Evolutionary conservation across 2,888 invertebrate genomes (phyloP).

Genomic region (Prosapia bicincta): DNA sequence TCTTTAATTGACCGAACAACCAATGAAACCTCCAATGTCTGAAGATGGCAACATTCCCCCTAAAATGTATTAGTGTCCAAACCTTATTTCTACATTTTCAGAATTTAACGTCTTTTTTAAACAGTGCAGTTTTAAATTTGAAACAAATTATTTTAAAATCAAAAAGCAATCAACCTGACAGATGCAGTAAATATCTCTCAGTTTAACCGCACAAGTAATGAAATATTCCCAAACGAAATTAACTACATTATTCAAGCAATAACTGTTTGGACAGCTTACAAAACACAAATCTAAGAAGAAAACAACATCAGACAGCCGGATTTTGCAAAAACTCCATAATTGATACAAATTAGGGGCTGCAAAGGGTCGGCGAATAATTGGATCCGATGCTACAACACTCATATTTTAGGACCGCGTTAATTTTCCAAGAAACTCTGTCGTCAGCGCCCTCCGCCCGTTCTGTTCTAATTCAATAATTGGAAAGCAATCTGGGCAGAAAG

Average conservation of each 20-base stretch:
- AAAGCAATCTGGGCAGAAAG: conserved; percentile 13
- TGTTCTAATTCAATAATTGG: conserved; percentile 15
- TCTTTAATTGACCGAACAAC: no score
- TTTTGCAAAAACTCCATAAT: not conserved
- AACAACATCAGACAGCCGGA: not conserved
- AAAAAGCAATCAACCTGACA: no score
- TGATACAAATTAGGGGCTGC: conserved; percentile 9
- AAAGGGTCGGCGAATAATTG: not conserved
- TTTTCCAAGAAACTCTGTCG: conserved; percentile 9
- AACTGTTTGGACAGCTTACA: not conserved
- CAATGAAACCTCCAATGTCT: no score
- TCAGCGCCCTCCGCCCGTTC: not conserved
- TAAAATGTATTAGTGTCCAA: no score
- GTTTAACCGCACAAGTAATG: no score
- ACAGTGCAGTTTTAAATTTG: no score
- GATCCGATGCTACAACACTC: not conserved
- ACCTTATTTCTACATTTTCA: no score
- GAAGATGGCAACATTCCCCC: no score
- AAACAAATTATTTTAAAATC: no score
- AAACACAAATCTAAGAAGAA: not conserved
- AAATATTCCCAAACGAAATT: no score
- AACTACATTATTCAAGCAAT: not conserved
- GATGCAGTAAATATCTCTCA: no score
- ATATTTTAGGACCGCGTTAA: conserved; percentile 11
- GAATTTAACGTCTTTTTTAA: no score